phyloP scores from a whole-genome alignment of 2,113 vertebrate genomes.

The Eolophus roseicapilla region DNA sequence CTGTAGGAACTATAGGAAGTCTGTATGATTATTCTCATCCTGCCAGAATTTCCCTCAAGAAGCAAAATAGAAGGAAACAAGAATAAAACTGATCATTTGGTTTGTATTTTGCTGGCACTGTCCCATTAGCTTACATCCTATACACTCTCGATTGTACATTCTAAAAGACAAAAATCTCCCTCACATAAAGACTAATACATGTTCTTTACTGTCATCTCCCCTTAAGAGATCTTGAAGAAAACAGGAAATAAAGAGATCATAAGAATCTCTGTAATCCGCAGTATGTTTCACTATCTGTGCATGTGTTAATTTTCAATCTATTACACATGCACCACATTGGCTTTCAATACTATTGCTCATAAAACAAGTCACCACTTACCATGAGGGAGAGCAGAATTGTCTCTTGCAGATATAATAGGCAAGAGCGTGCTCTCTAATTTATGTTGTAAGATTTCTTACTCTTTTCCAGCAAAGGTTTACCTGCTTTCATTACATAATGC shows the following conservation, averaged over 20 bases:
- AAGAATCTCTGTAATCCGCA: neutral
- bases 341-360: neutral
- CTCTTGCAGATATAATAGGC: neutral
- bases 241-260: neutral
- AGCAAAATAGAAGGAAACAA: neutral
- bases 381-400: neutral
- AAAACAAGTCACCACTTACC: neutral
- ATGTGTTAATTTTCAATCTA: neutral
- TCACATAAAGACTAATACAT: neutral
- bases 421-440: neutral
- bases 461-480: neutral
- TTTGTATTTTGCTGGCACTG: neutral
- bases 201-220: neutral
- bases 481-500: neutral
- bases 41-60: neutral
- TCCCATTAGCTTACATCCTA: neutral
- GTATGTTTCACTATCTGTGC: neutral
- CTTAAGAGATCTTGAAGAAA: neutral
- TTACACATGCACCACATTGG: neutral
- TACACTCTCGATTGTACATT: neutral
- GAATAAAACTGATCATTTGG: neutral
- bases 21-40: neutral
- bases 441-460: neutral
- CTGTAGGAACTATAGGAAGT: neutral
- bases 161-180: neutral